Evolutionary conservation across 2,888 invertebrate species (phyloP), one percentile per base, ranked within the genome.

Genomic region (Acleris literana): DNA sequence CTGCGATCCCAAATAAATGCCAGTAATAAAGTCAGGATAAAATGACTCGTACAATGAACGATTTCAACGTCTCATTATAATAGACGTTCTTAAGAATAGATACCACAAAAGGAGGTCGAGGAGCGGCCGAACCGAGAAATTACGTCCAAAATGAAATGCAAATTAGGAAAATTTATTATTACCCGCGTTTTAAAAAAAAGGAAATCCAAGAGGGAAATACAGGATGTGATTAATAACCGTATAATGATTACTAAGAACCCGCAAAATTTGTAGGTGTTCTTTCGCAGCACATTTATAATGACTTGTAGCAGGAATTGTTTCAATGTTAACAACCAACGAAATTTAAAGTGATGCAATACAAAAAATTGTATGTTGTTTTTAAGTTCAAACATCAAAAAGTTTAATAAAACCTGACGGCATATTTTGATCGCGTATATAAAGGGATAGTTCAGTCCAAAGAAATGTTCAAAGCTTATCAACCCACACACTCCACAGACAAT

Each of bases 131-230:
- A 82, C 80, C 81, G 81, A 81, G 79, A 85, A 83, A 84, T 85
- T 84, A 85, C 77, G 77, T 65, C 78, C 77, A 79, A 83, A 87
- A 86, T 84, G 82, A 83, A 87, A 90, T 89, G 90, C 86, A 91
- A 91, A 91, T 91, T 85, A 88, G 81, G 77, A 77, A 85, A 87
- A 90, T 87, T 88, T 88, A 90, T 89, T 87, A 87, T 89, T 83
- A 86, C 85, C 81, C 71, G 85, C 81, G 85, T 86, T 85, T 25
- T 83, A 83, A 85, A 76, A 81, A 84, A 71, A 84, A 74, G 80
- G 77, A 78, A 79, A 76, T 77, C 72, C 77, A 66, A 71, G 79
- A 74, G 78, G 73, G 74, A 73, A 79, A 83, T 69, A 83, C 77
- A 83, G 83, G 80, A 83, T 83, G 82, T 83, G 84, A 87, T 88